These are phyloP conservation scores for Melanerpes formicivorus DNA, from an alignment of 2,113 vertebrate species.

Conservation along the genomic window DNA sequence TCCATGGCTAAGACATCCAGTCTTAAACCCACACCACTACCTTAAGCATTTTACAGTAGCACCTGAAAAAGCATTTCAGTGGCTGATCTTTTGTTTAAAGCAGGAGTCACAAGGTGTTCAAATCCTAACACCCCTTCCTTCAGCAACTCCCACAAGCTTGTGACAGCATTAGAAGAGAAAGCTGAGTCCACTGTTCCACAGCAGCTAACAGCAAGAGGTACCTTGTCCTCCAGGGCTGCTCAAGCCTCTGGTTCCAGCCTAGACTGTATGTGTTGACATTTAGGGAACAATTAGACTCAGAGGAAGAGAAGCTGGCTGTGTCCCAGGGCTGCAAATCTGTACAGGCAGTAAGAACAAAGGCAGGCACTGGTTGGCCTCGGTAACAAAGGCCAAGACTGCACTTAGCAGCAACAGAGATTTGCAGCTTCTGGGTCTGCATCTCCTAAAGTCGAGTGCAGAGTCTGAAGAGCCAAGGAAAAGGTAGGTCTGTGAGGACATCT, in stretches of 20 bases:
- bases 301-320: background rate
- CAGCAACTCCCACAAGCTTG: background rate
- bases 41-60: background rate
- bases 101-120: background rate
- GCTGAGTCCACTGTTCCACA: background rate
- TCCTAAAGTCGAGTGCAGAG: background rate
- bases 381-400: background rate
- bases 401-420: background rate
- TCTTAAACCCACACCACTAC: background rate
- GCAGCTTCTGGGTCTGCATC: background rate
- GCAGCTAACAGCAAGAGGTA: background rate
- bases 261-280: background rate
- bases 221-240: background rate
- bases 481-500: background rate
- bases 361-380: background rate
- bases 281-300: background rate
- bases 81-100: background rate
- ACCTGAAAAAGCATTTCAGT: background rate
- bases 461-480: background rate
- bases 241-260: background rate
- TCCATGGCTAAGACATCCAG: too few relatives aligned
- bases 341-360: background rate
- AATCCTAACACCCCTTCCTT: background rate
- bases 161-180: background rate
- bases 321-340: background rate